Conservation (phyloP, 2,888 invertebrate genomes). For the Melieria crassipennis region DNA sequence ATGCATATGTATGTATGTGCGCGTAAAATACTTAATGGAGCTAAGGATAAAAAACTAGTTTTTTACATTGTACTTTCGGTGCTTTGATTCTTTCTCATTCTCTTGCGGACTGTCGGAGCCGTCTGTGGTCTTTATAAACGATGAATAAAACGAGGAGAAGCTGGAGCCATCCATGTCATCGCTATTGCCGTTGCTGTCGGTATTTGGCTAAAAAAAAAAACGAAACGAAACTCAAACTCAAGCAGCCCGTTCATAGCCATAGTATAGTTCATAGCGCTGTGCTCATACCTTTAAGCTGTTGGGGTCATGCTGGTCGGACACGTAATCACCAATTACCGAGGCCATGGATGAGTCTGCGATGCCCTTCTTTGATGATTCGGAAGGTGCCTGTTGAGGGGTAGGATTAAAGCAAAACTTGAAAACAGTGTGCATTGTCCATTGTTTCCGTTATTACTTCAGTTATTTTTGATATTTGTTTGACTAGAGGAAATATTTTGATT, state of each 20-base stretch:
- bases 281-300: constrained; percentile 48
- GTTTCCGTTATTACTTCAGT: neutral
- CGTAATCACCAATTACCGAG: constrained; percentile 53
- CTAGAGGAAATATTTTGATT: no score
- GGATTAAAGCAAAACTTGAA: constrained; percentile 23
- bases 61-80: constrained; percentile 51
- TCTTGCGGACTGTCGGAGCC: constrained; percentile 65
- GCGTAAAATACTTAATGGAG: no score
- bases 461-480: no score
- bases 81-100: constrained; percentile 57
- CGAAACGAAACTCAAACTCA: neutral
- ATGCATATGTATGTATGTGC: no score
- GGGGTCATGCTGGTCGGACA: constrained; percentile 50
- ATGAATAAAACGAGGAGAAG: constrained; percentile 77
- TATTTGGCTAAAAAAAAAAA: constrained; percentile 48
- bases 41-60: neutral
- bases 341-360: constrained; percentile 66
- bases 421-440: constrained; percentile 6
- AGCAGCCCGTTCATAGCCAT: no score
- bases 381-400: constrained; percentile 66
- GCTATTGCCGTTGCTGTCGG: constrained; percentile 62
- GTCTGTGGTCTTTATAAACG: constrained; percentile 74
- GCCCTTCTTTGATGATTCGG: constrained; percentile 71
- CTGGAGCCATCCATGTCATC: constrained; percentile 71
- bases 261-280: no score